Evolutionary conservation across 2,888 invertebrate genomes (phyloP).

Genomic region (Salpingus planirostris): DNA sequence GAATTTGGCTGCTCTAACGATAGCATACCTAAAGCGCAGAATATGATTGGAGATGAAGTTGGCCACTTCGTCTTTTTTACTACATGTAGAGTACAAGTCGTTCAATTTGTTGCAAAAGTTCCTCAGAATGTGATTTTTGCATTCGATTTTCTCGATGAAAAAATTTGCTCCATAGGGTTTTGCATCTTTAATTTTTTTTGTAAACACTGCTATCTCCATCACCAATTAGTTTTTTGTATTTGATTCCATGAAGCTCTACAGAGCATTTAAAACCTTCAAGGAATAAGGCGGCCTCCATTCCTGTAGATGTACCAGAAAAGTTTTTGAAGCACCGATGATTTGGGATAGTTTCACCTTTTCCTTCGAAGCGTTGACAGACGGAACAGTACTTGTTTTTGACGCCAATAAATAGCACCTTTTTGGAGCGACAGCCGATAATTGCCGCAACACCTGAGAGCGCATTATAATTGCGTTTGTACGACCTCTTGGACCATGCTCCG

Average conservation of each 20-base stretch:
- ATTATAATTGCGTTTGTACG: conserved; percentile 13
- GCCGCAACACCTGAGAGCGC: conserved; percentile 4
- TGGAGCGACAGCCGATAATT: conserved; percentile 10
- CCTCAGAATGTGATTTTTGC: conserved; percentile 12
- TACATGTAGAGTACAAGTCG: conserved; percentile 2
- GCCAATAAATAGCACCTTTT: conserved; percentile 12
- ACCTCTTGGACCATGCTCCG: conserved; percentile 19
- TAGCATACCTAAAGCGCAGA: not conserved
- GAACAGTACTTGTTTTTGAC: conserved; percentile 15
- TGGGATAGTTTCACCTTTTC: conserved; percentile 2
- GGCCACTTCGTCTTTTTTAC: not conserved
- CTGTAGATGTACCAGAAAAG: conserved; percentile 10
- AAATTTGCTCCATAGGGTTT: conserved; percentile 8
- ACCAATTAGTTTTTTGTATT: conserved; percentile 4
- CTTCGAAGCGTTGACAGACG: not conserved
- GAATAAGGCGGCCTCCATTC: conserved; percentile 14
- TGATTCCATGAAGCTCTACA: conserved; percentile 9
- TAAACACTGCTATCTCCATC: conserved; percentile 13
- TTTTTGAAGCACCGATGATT: conserved; percentile 16
- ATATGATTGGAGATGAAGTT: not conserved
- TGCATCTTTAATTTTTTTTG: conserved; percentile 9
- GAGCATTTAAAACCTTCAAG: conserved; percentile 11
- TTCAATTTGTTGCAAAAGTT: conserved; percentile 7
- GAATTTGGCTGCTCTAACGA: not conserved
- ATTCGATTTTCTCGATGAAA: conserved; percentile 12